Base-by-base conservation (phyloP, 2,797 vertebrate species). In the Fistularia tabacaria region DNA sequence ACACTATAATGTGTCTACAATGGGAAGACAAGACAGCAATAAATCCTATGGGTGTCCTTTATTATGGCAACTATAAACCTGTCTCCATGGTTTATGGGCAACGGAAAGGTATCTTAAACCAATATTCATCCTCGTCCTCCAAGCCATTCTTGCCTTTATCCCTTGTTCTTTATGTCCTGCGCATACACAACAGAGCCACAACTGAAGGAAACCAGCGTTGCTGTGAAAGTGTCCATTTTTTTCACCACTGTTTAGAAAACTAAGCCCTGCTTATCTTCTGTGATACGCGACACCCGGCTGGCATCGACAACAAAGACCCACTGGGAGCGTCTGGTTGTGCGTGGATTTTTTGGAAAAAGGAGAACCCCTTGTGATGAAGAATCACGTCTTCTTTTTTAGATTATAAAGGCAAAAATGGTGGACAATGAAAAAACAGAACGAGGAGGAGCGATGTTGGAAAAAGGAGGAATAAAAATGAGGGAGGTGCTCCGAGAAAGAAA, bases 401-500 rank as follows among this genome's bases (percentile, higher is more conserved):
- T 43, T 36, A 46, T 44, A 14, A 63, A 51, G 38, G 11, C 13
- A 62, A 63, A 66, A 8, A 39, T 44, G 64, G n/a, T 7, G n/a
- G 43, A 41, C 9, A 15, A 58, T 45, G 45, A 56, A 14, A 40
- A 55, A 14, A 9, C 42, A 11, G 44, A 59, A 46, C 4, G 7
- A 66, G 68, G 77, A 60, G 73, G 74, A 53, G 61, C 14, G 1
- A 40, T 38, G 11, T 36, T 38, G 36, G 52, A 63, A 45, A 42
- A 59, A 50, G 64, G 61, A 25, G 49, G 53, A 71, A 49, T 63
- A 55, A 71, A 62, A 59, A 25, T 38, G 47, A 60, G 64, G 81
- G 81, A 76, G 77, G 70, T 9, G 70, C 66, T 49, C 14, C 37
- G 6, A 6, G 15, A 5, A 25, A 25, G n/a, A 53, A 54, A 53